These are phyloP conservation scores for Glaucidium brasilianum DNA, from an alignment of 2,113 vertebrate species.

Conservation along the genomic window DNA sequence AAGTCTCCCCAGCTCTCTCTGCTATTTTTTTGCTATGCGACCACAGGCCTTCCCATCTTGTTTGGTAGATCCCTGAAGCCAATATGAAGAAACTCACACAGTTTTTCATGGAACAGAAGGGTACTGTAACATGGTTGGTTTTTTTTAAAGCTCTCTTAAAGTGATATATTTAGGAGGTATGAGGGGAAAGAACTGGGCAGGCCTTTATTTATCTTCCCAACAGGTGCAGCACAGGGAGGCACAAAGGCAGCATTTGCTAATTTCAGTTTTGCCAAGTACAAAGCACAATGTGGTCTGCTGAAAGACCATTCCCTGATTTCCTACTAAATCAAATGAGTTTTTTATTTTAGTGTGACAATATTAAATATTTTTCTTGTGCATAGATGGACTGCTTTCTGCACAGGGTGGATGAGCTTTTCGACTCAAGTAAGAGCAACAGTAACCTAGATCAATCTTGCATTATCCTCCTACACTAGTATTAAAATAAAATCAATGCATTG, in stretches of 20 bases:
- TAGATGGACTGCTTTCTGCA: not conserved
- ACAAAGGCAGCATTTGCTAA: constrained; percentile 61
- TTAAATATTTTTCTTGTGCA: not conserved
- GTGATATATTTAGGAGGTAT: constrained; percentile 75
- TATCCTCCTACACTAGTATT: not conserved
- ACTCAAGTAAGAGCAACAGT: not conserved
- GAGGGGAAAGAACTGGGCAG: constrained; percentile 70
- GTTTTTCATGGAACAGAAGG: not conserved
- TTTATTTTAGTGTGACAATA: not conserved
- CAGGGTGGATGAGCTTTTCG: not conserved
- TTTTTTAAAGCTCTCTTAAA: constrained; percentile 56
- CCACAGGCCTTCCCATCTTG: not conserved
- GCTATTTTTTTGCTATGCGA: not conserved
- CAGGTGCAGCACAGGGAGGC: constrained; percentile 69
- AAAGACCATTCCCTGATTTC: not conserved
- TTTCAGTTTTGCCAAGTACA: constrained; percentile 57
- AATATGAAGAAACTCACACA: not conserved
- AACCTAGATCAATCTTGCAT: not conserved
- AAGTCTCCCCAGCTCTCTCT: not conserved
- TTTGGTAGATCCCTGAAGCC: not conserved
- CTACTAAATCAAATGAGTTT: not conserved
- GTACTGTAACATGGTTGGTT: not conserved
- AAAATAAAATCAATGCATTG: not conserved
- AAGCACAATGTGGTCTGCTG: not conserved
- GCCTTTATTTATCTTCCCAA: constrained; percentile 80